phyloP scores from a whole-genome alignment of 2,113 vertebrate species.

The Carassius carassius region DNA sequence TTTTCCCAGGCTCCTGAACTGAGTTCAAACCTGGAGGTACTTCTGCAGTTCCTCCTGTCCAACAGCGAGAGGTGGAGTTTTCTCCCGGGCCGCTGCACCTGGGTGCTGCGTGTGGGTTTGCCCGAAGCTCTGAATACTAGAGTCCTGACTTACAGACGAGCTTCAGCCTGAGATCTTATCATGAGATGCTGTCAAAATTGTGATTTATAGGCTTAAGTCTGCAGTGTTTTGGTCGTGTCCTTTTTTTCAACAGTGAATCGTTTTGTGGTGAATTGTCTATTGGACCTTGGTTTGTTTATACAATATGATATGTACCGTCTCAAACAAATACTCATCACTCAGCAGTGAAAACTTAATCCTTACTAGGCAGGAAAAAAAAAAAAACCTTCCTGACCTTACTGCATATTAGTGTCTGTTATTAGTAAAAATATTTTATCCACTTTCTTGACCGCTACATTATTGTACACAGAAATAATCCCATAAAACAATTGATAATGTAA shows the following conservation, averaged over 20 bases:
- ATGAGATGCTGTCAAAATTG: neutral
- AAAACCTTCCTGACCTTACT: neutral
- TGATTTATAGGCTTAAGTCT: conserved; percentile 7
- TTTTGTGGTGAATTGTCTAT: neutral
- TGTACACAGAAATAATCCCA: neutral
- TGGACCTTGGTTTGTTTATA: conserved; percentile 10
- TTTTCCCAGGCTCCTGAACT: conserved; percentile 1
- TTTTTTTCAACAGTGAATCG: neutral
- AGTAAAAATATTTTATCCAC: conserved; percentile 4
- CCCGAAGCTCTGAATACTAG: conserved; percentile 13
- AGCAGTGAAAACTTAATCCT: neutral
- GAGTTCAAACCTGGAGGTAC: neutral
- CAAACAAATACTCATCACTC: neutral
- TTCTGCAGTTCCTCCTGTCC: conserved; percentile 1
- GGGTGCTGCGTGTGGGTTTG: conserved; percentile 34
- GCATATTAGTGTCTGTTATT: neutral
- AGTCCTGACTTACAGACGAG: conserved; percentile 62
- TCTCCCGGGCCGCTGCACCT: conserved; percentile 52
- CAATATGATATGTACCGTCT: neutral
- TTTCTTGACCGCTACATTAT: neutral
- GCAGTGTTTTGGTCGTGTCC: neutral
- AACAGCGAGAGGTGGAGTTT: neutral
- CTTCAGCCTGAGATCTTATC: conserved; percentile 39
- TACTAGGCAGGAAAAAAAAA: neutral
- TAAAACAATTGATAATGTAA: neutral